Base-by-base conservation (phyloP, 2,888 invertebrate genomes). In the Serripes groenlandicus region DNA sequence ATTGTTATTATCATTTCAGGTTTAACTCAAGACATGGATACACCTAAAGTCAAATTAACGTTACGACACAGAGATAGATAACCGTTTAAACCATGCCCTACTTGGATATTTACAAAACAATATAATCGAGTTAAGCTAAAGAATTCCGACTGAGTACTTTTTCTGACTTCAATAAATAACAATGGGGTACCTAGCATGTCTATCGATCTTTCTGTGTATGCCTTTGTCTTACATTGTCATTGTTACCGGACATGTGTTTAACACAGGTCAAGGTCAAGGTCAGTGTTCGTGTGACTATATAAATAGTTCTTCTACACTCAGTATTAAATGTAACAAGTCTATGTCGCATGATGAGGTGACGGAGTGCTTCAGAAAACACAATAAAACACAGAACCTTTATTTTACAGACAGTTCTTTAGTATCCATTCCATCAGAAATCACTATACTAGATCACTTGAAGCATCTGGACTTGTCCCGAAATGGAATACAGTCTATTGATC, bases 381-480 rank as follows among this genome's bases (percentile, higher is more conserved):
- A 28, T 3, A 18, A 30, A 28, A 70, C 83, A 23, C 11, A 42
- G 11, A 21, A 5, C 1, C 60, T 83, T 15, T 9, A 32, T 4
- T 80, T 78, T 34, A 60, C 26, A 4, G 49, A 75, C 28, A 84
- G 81, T 26, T 11, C 26, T 15, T 54, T 84, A 3, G 35, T 26
- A 23, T 21, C 15, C 0, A 69, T 81, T 30, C 54, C 30, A 3
- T 3, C 81, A 76, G 71, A 66, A 26, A 32, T 84, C 1, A 52
- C 37, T 21, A 75, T 69, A 0, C 72, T 84, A 2, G 37, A 66
- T 2, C 21, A 69, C 0, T 52, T 84, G n/a, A 32, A 7, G 11
- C 0, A 30, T 69, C 26, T 81, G n/a, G 78, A 84, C 32, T 34
- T 81, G 21, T 75, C 81, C 0, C 3, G 75, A 42, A 84, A 84